phyloP scores from a whole-genome alignment of 2,113 vertebrate genomes.

The Gavia stellata region DNA sequence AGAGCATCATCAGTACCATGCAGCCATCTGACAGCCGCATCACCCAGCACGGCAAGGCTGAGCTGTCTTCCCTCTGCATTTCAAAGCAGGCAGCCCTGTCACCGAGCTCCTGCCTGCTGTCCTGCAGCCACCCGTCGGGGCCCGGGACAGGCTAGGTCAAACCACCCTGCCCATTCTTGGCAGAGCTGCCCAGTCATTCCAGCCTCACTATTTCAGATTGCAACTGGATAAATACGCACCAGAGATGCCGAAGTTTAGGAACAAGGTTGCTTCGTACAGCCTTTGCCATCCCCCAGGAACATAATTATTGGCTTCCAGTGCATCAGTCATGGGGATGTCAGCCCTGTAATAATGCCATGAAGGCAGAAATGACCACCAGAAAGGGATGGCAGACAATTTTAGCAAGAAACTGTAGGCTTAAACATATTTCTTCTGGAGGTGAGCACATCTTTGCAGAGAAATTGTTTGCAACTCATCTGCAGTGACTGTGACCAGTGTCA shows the following conservation, averaged over 20 bases:
- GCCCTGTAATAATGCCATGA: background rate
- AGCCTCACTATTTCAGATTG: background rate
- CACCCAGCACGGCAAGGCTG: background rate
- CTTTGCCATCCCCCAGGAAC: background rate
- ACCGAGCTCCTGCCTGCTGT: rapidly evolving
- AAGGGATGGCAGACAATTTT: background rate
- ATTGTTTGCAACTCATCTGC: background rate
- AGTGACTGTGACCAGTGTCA: background rate
- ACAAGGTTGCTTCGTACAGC: background rate
- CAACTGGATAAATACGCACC: background rate
- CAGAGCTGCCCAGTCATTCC: background rate
- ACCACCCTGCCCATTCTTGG: background rate
- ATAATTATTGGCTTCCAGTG: background rate
- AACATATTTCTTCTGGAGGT: background rate
- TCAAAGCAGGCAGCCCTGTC: background rate
- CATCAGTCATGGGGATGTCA: background rate
- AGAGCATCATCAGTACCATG: background rate
- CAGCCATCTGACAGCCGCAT: background rate
- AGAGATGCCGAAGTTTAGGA: background rate
- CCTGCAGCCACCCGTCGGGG: rapidly evolving
- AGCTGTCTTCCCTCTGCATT: background rate
- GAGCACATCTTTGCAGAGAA: background rate
- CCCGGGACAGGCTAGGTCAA: background rate
- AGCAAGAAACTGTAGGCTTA: background rate
- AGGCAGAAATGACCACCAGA: background rate